Conservation (phyloP, 2,797 vertebrate species). For the Uromys caudimaculatus region DNA sequence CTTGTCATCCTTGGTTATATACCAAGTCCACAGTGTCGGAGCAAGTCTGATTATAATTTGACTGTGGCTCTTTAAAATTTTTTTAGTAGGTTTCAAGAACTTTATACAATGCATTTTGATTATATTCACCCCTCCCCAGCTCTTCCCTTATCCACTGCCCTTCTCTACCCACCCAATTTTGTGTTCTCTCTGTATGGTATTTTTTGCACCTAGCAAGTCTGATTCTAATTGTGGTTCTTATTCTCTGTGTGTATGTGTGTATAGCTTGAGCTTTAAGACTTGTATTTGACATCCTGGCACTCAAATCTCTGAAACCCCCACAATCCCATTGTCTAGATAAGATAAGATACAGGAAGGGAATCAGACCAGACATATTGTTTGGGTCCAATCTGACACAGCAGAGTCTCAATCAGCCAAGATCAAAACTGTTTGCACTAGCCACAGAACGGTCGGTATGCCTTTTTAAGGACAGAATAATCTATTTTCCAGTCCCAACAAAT, state of each 20-base stretch:
- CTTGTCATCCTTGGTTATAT: not conserved
- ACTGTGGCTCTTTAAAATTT: not conserved
- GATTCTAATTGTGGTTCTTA: conserved; percentile 14
- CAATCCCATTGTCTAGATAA: conserved; percentile 24
- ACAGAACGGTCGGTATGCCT: conserved; percentile 71
- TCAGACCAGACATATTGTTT: conserved; percentile 63
- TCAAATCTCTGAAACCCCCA: not conserved
- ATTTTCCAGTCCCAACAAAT: conserved; percentile 89
- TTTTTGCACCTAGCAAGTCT: not conserved
- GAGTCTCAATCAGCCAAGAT: conserved; percentile 65
- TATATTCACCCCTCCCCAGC: not conserved
- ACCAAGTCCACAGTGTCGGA: not conserved
- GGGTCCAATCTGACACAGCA: conserved; percentile 27
- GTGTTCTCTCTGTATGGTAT: not conserved
- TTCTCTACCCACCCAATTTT: not conserved
- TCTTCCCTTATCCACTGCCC: not conserved
- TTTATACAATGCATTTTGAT: not conserved
- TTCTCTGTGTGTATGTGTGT: not conserved
- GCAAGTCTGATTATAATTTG: conserved; percentile 14
- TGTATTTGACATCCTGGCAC: not conserved
- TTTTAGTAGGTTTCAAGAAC: not conserved
- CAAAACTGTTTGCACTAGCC: conserved; percentile 73
- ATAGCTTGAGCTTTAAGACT: conserved; percentile 11
- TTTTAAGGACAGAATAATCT: conserved; percentile 87
- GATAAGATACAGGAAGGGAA: conserved; percentile 11